phyloP scores from a whole-genome alignment of 2,888 invertebrate species.

The Griposia aprilina region DNA sequence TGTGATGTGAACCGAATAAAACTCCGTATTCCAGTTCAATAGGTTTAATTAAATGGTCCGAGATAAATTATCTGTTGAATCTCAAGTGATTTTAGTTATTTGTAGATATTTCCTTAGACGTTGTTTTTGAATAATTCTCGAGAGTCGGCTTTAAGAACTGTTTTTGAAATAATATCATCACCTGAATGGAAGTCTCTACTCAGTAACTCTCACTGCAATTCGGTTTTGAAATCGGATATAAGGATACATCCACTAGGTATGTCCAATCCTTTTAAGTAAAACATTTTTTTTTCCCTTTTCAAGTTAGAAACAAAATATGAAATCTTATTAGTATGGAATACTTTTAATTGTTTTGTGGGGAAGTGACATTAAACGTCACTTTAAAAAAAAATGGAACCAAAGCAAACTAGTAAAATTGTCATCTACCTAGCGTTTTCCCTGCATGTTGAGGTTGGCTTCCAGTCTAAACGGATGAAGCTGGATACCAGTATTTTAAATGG shows the following conservation, averaged over 20 bases:
- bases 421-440: background rate
- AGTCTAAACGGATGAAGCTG: background rate
- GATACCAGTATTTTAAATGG: background rate
- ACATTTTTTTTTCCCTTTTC: background rate
- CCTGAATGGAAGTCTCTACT: background rate
- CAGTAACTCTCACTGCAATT: background rate
- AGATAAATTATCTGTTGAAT: background rate
- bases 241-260: background rate
- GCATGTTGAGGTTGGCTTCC: background rate
- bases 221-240: background rate
- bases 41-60: background rate
- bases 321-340: too few species aligned
- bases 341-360: background rate
- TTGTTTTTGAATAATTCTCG: background rate
- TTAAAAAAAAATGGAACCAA: background rate
- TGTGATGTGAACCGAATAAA: constrained; percentile 6
- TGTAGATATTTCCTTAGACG: background rate
- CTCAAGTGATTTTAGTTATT: background rate
- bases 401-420: background rate
- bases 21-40: constrained; percentile 1
- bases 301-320: background rate
- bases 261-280: background rate
- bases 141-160: background rate
- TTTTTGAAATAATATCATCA: background rate
- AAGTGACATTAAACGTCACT: too few species aligned